Evolutionary conservation across 2,888 invertebrate genomes (phyloP).

Genomic region (Cryptus viduatorius): DNA sequence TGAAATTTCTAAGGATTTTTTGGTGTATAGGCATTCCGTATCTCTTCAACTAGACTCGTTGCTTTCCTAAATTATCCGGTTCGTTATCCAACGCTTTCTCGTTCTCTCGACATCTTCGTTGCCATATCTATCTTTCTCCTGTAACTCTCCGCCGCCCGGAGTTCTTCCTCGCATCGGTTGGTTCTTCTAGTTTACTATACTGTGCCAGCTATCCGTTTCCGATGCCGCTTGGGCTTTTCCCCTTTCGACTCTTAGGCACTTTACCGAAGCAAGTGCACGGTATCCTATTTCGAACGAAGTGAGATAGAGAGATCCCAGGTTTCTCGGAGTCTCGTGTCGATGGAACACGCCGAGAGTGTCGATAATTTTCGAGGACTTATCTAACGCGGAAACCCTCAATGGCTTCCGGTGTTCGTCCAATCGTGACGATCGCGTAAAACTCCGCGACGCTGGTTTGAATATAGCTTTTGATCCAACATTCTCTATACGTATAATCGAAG

Average conservation of each 20-base stretch:
- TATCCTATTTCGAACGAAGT: constrained; percentile 45
- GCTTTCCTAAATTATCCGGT: constrained; percentile 58
- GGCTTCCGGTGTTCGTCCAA: constrained; percentile 48
- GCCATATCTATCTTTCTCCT: constrained; percentile 36
- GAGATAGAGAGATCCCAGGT: constrained; percentile 12
- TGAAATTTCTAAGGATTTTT: constrained; percentile 5
- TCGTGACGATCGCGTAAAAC: constrained; percentile 35
- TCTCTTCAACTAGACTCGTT: constrained; percentile 12
- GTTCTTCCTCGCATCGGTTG: background rate
- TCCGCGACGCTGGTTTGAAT: constrained; percentile 14
- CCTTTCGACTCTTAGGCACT: constrained; percentile 40
- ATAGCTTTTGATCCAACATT: constrained; percentile 23
- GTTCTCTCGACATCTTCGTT: constrained; percentile 47
- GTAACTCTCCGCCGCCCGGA: background rate
- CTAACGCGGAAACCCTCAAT: constrained; percentile 43
- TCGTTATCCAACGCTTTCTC: constrained; percentile 46
- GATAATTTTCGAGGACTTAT: constrained; percentile 63
- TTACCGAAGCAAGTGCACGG: constrained; percentile 38
- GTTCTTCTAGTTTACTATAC: constrained; percentile 11
- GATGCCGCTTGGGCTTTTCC: constrained; percentile 28
- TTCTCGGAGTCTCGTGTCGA: background rate
- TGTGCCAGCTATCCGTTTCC: constrained; percentile 13
- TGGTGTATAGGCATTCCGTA: background rate
- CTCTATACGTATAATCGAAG: constrained; percentile 16
- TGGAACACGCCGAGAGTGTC: constrained; percentile 11